Conservation (phyloP, 1,140 invertebrate species). For the Eubasilissa regina region DNA sequence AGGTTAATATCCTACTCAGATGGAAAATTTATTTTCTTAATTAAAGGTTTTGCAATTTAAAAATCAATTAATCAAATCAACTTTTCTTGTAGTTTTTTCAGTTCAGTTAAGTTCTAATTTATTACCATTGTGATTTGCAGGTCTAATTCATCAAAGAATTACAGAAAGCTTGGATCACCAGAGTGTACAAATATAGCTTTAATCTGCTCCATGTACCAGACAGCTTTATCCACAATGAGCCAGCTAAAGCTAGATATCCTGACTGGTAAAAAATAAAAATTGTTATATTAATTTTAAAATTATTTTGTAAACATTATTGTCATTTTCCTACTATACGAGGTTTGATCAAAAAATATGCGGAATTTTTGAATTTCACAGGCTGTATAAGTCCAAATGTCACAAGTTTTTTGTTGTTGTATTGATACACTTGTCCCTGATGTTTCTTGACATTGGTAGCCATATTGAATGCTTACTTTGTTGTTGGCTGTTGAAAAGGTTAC, state of each 20-base stretch:
- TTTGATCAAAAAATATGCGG: neutral
- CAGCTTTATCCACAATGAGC: constrained; percentile 89
- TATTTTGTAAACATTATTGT: no score
- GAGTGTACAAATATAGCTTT: constrained; percentile 86
- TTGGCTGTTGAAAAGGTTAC: no score
- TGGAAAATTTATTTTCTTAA: no score
- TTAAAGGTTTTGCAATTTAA: no score
- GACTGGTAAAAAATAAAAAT: constrained; percentile 78
- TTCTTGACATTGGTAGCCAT: no score
- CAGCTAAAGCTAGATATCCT: constrained; percentile 96
- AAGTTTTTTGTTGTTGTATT: no score
- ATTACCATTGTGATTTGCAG: constrained; percentile 63
- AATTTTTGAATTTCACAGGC: constrained; percentile 8
- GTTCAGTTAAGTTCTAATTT: neutral
- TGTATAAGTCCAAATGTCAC: no score
- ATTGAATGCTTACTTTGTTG: no score
- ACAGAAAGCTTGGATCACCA: constrained; percentile 83
- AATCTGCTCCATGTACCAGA: constrained; percentile 94
- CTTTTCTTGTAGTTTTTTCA: neutral
- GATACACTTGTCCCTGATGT: no score
- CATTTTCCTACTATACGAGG: neutral
- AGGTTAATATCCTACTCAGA: no score
- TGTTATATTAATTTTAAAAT: neutral
- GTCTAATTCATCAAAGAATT: constrained; percentile 76
- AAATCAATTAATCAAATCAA: no score